Conservation (phyloP, 2,113 vertebrate genomes). For the Lathamus discolor region DNA sequence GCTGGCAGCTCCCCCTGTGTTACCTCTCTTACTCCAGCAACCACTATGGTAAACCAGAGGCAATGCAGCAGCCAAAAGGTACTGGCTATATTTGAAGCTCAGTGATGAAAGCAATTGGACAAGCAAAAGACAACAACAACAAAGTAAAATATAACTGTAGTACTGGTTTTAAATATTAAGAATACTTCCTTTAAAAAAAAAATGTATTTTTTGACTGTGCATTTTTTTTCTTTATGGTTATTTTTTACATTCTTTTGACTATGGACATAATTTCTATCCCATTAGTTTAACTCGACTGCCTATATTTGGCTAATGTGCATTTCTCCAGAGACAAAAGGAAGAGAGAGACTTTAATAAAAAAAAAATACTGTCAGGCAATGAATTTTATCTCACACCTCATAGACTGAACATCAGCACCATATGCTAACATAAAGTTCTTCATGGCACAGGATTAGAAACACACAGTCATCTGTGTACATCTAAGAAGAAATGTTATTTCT, state of each 20-base stretch:
- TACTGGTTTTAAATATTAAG: background rate
- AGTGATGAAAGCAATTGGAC: background rate
- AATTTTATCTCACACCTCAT: background rate
- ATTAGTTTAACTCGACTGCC: background rate
- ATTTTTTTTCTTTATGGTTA: background rate
- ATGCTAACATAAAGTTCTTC: background rate
- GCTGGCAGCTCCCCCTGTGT: background rate
- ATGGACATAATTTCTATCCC: background rate
- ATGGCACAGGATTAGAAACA: background rate
- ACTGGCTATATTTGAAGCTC: background rate
- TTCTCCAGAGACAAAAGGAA: background rate
- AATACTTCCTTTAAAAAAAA: background rate
- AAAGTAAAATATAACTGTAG: background rate
- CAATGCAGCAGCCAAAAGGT: background rate
- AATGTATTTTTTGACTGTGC: background rate
- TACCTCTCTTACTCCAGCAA: background rate
- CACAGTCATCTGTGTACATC: accelerated
- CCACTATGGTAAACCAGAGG: background rate
- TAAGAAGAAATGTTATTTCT: background rate
- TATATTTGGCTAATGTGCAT: background rate
- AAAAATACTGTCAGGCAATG: background rate
- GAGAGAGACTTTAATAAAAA: background rate
- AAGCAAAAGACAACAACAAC: background rate
- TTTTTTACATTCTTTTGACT: background rate
- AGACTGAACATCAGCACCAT: background rate